Evolutionary conservation across 2,888 invertebrate species (phyloP).

Genomic region (Calameuta pallipes): DNA sequence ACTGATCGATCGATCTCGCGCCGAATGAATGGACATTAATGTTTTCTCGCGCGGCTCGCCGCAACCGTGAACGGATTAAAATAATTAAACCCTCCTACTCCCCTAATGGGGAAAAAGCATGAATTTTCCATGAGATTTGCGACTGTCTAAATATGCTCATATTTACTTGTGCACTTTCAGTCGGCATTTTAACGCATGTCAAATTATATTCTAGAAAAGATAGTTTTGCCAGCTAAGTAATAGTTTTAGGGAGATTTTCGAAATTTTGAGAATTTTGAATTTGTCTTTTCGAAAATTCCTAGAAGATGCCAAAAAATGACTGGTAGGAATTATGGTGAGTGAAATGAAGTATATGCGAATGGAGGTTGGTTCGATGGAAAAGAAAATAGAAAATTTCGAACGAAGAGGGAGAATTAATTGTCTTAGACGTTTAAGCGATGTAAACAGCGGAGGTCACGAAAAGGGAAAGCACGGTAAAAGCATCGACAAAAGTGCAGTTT

Average conservation of each 20-base stretch:
- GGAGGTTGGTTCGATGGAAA: not conserved
- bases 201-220: not conserved
- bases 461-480: slow-evolving; percentile 58
- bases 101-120: slow-evolving; percentile 29
- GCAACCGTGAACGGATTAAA: slow-evolving; percentile 13
- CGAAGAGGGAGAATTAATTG: slow-evolving; percentile 46
- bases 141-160: not conserved
- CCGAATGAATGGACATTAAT: not conserved
- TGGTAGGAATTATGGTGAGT: slow-evolving; percentile 10
- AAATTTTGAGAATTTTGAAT: not conserved
- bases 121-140: slow-evolving; percentile 33
- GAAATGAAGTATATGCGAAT: slow-evolving; percentile 9
- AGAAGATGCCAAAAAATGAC: not conserved
- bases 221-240: not conserved
- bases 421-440: slow-evolving; percentile 58
- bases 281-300: not conserved
- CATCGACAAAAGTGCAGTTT: slow-evolving; percentile 49
- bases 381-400: slow-evolving; percentile 14
- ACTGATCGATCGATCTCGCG: not conserved
- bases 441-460: slow-evolving; percentile 58
- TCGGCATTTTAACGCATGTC: not conserved
- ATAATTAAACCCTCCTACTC: slow-evolving; percentile 29
- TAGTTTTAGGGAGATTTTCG: not conserved
- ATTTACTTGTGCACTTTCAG: not conserved
- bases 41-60: not conserved